These are phyloP conservation scores for Sparus aurata DNA, from an alignment of 2,797 vertebrate species.

Conservation along the genomic window DNA sequence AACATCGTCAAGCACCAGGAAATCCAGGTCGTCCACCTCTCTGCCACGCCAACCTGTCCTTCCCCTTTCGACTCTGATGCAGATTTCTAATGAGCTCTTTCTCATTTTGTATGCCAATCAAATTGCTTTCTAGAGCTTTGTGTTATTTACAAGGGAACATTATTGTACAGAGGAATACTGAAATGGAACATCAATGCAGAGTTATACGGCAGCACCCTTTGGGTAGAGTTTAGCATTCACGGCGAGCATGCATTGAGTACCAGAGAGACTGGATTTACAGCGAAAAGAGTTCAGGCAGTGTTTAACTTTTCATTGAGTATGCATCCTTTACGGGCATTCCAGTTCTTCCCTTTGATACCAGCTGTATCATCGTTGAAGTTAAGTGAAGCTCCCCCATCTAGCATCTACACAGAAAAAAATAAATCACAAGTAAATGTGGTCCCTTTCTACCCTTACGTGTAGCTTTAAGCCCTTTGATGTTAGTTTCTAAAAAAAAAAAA, in stretches of 20 bases:
- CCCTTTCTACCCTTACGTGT: constrained; percentile 24
- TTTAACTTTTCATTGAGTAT: constrained; percentile 27
- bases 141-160: constrained; percentile 2
- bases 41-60: constrained; percentile 22
- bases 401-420: constrained; percentile 19
- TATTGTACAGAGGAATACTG: background rate
- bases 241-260: background rate
- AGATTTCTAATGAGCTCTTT: constrained; percentile 49
- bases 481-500: constrained; percentile 13
- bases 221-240: background rate
- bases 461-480: constrained; percentile 43
- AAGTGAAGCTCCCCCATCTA: constrained; percentile 5
- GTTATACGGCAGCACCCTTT: background rate
- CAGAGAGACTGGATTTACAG: constrained; percentile 7
- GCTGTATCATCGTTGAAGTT: constrained; percentile 2
- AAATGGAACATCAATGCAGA: background rate
- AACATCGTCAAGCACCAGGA: constrained; percentile 55
- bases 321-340: background rate
- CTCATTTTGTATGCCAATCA: constrained; percentile 26
- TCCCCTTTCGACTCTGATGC: constrained; percentile 27
- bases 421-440: constrained; percentile 19
- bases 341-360: constrained; percentile 14
- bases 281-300: background rate
- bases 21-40: constrained; percentile 60
- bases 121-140: background rate